Conservation (phyloP, 2,888 invertebrate genomes). For the Caenorhabditis angaria region DNA sequence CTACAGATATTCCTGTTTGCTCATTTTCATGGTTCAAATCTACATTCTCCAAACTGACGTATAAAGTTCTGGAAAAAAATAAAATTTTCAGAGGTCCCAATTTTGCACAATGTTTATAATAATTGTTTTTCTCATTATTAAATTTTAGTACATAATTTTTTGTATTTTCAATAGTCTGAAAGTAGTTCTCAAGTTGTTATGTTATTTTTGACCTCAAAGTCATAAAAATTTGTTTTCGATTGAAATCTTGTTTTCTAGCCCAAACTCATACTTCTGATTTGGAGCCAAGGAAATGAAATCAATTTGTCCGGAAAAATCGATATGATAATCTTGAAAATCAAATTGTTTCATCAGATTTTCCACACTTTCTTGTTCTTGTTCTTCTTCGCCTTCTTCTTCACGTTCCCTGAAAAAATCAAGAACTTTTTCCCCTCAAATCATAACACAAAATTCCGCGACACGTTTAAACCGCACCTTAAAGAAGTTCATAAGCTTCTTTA, state of each 20-base stretch:
- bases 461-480: no score
- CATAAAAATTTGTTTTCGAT: neutral
- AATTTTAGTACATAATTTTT: no score
- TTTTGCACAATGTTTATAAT: no score
- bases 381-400: neutral
- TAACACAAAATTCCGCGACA: no score
- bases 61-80: neutral
- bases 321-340: constrained; percentile 17
- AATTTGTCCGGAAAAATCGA: constrained; percentile 8
- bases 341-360: constrained; percentile 7
- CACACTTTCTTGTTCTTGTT: constrained; percentile 3
- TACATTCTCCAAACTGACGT: neutral
- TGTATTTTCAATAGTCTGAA: no score
- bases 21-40: constrained; percentile 5
- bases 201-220: no score
- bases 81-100: no score
- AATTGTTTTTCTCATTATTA: neutral
- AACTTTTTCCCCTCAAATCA: no score
- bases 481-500: no score
- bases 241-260: neutral
- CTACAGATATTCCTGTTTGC: constrained; percentile 1
- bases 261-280: constrained; percentile 12
- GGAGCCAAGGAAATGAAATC: neutral
- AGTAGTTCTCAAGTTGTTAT: no score
- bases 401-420: constrained; percentile 2